Evolutionary conservation across 2,797 vertebrate species (phyloP).

Genomic region (Falco cherrug): DNA sequence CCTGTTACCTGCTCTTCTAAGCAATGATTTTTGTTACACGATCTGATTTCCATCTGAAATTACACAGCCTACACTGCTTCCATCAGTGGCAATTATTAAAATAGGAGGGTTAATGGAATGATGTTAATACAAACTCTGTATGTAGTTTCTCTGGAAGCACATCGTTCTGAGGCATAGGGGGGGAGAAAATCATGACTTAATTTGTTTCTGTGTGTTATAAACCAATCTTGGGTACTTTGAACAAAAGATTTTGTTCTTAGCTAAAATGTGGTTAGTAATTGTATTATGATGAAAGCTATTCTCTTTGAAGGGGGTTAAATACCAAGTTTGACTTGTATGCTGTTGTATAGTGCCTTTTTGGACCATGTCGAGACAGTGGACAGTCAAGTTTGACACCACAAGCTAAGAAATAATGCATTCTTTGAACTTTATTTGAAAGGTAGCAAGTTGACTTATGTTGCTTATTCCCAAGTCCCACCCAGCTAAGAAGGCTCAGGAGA

Average conservation of each 20-base stretch:
- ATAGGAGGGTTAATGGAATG: neutral
- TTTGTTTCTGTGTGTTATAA: neutral
- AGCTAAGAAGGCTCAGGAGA: neutral
- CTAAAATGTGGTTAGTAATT: neutral
- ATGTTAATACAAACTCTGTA: neutral
- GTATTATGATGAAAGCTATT: neutral
- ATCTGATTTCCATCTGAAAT: neutral
- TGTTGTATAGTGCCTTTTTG: neutral
- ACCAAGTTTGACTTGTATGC: neutral
- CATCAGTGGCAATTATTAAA: neutral
- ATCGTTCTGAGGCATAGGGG: neutral
- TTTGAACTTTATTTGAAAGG: neutral
- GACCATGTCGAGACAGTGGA: neutral
- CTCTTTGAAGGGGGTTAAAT: neutral
- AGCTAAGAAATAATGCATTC: neutral
- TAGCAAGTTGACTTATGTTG: neutral
- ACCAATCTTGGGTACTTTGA: neutral
- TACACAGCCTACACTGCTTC: neutral
- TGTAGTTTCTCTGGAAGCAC: neutral
- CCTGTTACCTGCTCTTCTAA: neutral
- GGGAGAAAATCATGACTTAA: neutral
- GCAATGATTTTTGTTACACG: neutral
- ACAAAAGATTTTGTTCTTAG: neutral
- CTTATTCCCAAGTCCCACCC: neutral
- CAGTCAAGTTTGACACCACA: neutral